phyloP scores from a whole-genome alignment of 2,888 invertebrate species.

The Drosophila crucigera region DNA sequence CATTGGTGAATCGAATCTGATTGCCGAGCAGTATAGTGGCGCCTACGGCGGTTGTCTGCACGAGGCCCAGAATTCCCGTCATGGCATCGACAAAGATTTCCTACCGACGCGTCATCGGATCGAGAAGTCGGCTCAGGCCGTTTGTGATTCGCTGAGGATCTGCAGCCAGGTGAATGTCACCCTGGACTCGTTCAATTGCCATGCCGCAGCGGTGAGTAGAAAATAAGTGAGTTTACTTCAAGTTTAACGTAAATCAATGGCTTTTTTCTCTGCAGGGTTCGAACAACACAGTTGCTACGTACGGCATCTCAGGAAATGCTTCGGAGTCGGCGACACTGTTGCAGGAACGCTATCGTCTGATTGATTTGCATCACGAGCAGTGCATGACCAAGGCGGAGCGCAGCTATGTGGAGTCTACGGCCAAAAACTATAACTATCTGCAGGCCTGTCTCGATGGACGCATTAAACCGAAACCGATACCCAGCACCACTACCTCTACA shows the following conservation, averaged over 20 bases:
- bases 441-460: constrained; percentile 78
- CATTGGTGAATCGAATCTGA: constrained; percentile 68
- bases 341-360: constrained; percentile 75
- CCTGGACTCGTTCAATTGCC: constrained; percentile 73
- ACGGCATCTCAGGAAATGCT: constrained; percentile 81
- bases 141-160: constrained; percentile 56
- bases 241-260: background rate
- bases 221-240: background rate
- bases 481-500: constrained; percentile 38
- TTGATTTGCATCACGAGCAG: constrained; percentile 75
- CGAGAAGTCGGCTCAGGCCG: constrained; percentile 43
- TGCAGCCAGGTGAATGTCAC: constrained; percentile 66
- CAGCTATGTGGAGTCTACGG: constrained; percentile 69
- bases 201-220: constrained; percentile 72
- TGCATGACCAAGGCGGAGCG: constrained; percentile 72
- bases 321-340: constrained; percentile 69
- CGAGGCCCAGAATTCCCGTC: constrained; percentile 56
- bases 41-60: constrained; percentile 61
- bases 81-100: constrained; percentile 66
- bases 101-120: constrained; percentile 58
- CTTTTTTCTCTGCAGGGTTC: constrained; percentile 60
- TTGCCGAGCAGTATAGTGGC: constrained; percentile 67
- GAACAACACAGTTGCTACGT: constrained; percentile 76
- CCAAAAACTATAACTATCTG: constrained; percentile 75
- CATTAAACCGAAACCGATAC: constrained; percentile 51